Conservation (phyloP, 2,888 invertebrate species). For the Hoplodrina ambigua region DNA sequence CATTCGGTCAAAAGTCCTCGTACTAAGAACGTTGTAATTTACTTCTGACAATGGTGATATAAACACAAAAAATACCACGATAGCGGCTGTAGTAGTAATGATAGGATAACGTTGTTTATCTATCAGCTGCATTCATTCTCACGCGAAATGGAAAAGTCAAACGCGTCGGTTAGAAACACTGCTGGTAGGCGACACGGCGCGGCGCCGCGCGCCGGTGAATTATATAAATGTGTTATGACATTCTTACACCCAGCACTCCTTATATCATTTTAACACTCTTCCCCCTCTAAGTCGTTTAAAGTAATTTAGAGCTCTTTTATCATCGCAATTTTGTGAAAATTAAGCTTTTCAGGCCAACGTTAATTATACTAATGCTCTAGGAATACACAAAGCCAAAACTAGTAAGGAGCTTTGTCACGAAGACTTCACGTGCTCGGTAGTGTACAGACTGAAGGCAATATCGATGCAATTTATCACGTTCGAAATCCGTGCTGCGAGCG, state of each 20-base stretch:
- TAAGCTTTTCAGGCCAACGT: slow-evolving; percentile 7
- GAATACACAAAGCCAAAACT: slow-evolving; percentile 12
- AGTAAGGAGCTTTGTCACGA: slow-evolving; percentile 30
- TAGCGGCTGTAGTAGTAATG: slow-evolving; percentile 36
- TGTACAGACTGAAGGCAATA: slow-evolving; percentile 53
- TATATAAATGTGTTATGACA: slow-evolving; percentile 44
- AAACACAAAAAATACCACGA: slow-evolving; percentile 39
- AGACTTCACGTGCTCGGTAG: slow-evolving; percentile 31
- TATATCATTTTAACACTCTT: slow-evolving; percentile 44
- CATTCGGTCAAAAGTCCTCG: neutral
- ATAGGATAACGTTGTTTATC: slow-evolving; percentile 48
- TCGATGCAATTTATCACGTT: slow-evolving; percentile 55
- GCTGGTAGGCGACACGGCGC: slow-evolving; percentile 15
- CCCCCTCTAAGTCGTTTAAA: slow-evolving; percentile 38
- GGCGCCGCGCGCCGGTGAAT: too few relatives aligned
- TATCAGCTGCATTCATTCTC: slow-evolving; percentile 57
- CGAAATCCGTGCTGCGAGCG: slow-evolving; percentile 46
- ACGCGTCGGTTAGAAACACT: slow-evolving; percentile 16
- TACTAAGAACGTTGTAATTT: slow-evolving; percentile 17
- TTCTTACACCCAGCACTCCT: slow-evolving; percentile 33
- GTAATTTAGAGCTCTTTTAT: slow-evolving; percentile 35
- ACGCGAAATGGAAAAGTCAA: slow-evolving; percentile 54
- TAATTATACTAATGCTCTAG: neutral
- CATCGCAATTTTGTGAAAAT: slow-evolving; percentile 27
- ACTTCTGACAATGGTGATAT: slow-evolving; percentile 31